Evolutionary conservation across 2,888 invertebrate genomes (phyloP).

Genomic region (Hypercompe scribonia): DNA sequence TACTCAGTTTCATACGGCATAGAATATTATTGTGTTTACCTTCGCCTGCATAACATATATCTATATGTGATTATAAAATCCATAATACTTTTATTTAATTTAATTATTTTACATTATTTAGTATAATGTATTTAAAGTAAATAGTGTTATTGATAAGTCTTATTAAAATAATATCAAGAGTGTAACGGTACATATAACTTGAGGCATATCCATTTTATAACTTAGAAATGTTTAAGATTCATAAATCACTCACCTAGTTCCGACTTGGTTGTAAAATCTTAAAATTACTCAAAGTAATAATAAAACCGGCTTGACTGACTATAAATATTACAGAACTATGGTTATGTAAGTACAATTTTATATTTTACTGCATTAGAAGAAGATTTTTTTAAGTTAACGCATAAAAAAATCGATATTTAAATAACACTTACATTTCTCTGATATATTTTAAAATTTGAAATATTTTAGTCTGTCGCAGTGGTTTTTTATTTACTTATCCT

Average conservation of each 20-base stretch:
- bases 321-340: background rate
- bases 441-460: background rate
- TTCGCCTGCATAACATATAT: too few relatives aligned
- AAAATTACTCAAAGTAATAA: background rate
- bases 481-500: background rate
- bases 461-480: background rate
- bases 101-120: too few relatives aligned
- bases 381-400: background rate
- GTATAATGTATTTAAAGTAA: too few relatives aligned
- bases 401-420: background rate
- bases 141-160: background rate
- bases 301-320: background rate
- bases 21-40: too few relatives aligned
- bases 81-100: too few relatives aligned
- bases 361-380: background rate
- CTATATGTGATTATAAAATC: too few relatives aligned
- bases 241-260: background rate
- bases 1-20: too few relatives aligned
- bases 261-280: background rate
- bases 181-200: background rate
- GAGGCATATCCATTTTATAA: background rate
- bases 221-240: background rate
- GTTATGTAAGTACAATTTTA: background rate
- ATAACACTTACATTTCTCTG: background rate
- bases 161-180: background rate